Evolutionary conservation across 2,113 vertebrate genomes (phyloP), one percentile per base, ranked within the genome.

Genomic region (Carlito syrichta): DNA sequence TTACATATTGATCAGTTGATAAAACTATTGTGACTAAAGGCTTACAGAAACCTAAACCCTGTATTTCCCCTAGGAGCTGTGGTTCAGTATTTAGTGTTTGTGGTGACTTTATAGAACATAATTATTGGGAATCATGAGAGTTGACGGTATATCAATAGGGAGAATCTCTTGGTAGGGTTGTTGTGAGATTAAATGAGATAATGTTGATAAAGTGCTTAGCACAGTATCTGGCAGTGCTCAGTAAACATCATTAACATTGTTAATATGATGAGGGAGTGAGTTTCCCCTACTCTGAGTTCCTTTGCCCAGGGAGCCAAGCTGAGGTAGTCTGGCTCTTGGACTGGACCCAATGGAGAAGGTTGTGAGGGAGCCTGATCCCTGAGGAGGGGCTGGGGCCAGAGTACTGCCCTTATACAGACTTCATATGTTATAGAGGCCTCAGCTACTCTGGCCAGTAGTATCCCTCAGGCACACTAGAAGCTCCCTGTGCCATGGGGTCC

Each of bases 401-500:
- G 69, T 40, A 30, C 50, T 60, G 25, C 71, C 58, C 73, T 58
- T 38, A 62, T 56, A 52, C 8, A 62, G 60, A 60, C 62, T 52
- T 14, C 38, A 0, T 69, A 94, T 97, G 97, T 96, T 96, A 97
- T 43, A 97, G 84, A 96, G 92, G 89, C 60, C 78, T 38, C 13
- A 62, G n/a, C 43, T 56, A 74, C 58, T 52, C 88, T 89, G 62
- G 62, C 45, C 69, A 95, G 71, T 54, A 71, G 62, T 69, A 38
- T n/a, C 12, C 19, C 40, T 63, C 9, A 50, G 38, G 54, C 60
- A 66, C 71, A 19, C 27, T 30, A 94, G 93, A 92, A 97, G 40
- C 66, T 87, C 17, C 30, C 60, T 86, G 63, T 14, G 22, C 38
- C 89, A 98, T 98, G 96, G 95, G 97, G 89, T 97, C 97, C 63